Conservation (phyloP, 2,888 invertebrate species). For the Athalia rosae region DNA sequence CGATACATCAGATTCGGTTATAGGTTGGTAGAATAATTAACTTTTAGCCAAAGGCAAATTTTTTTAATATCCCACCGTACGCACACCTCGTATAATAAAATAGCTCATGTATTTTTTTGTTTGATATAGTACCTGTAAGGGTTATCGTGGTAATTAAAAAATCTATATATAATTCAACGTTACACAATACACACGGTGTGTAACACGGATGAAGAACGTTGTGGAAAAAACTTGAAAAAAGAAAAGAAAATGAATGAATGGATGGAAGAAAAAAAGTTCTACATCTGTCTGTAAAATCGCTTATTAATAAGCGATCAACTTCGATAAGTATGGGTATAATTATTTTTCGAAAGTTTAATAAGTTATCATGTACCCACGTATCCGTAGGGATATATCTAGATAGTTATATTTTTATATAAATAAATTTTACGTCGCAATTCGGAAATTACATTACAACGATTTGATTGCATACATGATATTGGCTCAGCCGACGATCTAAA, state of each 20-base stretch:
- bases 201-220: not conserved
- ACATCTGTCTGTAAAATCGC: not conserved
- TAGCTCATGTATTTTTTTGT: no score
- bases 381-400: no score
- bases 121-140: slow-evolving; percentile 9
- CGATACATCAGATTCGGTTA: not conserved
- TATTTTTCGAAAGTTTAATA: no score
- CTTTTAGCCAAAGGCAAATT: slow-evolving; percentile 6
- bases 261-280: not conserved
- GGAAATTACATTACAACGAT: no score
- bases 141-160: slow-evolving; percentile 8
- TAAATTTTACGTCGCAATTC: no score
- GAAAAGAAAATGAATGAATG: not conserved
- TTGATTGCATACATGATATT: no score
- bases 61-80: not conserved
- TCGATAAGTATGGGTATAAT: no score
- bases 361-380: no score
- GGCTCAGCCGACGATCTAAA: no score
- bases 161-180: not conserved
- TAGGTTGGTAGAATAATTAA: slow-evolving; percentile 28
- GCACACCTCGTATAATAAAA: not conserved
- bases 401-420: no score
- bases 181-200: slow-evolving; percentile 25
- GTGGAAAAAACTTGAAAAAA: not conserved
- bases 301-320: no score